Evolutionary conservation across 2,113 vertebrate genomes (phyloP), one percentile per base, ranked within the genome.

Genomic region (Pao palembangensis): DNA sequence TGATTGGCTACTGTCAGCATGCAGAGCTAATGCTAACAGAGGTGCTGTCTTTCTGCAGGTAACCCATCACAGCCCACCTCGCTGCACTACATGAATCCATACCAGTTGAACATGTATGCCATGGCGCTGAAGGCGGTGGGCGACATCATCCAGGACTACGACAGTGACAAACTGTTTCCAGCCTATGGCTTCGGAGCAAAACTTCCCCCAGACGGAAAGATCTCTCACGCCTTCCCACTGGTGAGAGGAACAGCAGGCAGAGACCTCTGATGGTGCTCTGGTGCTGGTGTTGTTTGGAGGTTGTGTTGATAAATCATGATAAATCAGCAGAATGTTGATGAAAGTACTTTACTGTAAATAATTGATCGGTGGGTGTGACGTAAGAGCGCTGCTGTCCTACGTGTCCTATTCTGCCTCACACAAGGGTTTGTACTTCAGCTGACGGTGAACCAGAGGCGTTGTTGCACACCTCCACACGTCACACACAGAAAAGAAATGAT

Each of bases 141-240:
- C 6, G 94, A 96, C 80, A 92, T 96, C 89, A 95, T 95, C 83
- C 94, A 96, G 88, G 94, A 96, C 89, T 96, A 96, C 2, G 94
- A 96, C 91, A 95, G 93, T 0, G 94, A 96, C 91, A 96, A 95
- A 81, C 92, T 94, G 68, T 96, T 95, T 80, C 94, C 94, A 0
- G 94, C 94, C 10, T 94, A 94, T 0, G 94, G 94, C 67, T 96
- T 96, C 1, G 94, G 94, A 0, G 94, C 94, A 70, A 96, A 95
- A 83, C 82, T 96, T 55, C 94, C 94, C 17, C 94, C 94, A 0
- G 94, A 96, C 0, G 94, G 94, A 69, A 93, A 94, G 76, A 94
- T 96, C 79, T 96, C 94, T 75, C 94, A 96, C 68, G 94, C 92
- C 72, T 96, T 96, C 64, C 92, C 94, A 42, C 83, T 96, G 94